These are phyloP conservation scores for Lacerta agilis DNA, from an alignment of 2,797 vertebrate species.

Conservation along the genomic window DNA sequence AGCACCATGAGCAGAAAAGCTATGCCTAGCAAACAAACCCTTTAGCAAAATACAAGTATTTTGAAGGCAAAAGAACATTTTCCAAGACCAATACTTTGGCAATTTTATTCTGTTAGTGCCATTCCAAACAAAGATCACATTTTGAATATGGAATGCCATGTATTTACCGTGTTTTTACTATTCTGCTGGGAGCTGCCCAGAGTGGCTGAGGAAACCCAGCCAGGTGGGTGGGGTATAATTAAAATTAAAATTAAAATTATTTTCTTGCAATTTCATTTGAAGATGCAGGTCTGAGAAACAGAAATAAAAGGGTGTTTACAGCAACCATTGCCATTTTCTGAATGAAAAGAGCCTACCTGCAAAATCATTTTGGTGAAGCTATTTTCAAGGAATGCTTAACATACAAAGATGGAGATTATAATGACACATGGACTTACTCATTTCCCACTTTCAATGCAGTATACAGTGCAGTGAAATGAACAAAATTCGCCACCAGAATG, in stretches of 20 bases:
- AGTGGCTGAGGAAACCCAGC: too few relatives aligned
- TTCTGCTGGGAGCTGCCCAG: too few relatives aligned
- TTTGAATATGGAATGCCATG: background rate
- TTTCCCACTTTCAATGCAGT: slow-evolving; percentile 48
- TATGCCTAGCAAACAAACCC: background rate
- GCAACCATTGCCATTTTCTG: slow-evolving; percentile 57
- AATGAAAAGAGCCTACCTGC: slow-evolving; percentile 62
- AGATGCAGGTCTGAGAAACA: slow-evolving; percentile 4
- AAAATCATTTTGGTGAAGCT: slow-evolving; percentile 65
- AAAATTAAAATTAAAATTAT: background rate
- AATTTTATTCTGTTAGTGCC: background rate
- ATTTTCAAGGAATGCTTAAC: slow-evolving; percentile 65
- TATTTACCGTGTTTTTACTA: background rate
- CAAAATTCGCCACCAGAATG: slow-evolving; percentile 48
- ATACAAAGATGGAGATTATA: slow-evolving; percentile 51
- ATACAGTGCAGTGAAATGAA: slow-evolving; percentile 50
- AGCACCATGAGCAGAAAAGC: background rate
- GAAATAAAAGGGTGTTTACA: slow-evolving; percentile 49
- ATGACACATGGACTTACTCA: background rate
- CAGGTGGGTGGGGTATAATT: too few relatives aligned
- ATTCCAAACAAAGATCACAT: background rate
- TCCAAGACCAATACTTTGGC: background rate
- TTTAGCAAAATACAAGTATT: background rate
- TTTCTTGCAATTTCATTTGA: slow-evolving; percentile 52
- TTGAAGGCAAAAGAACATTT: background rate